Evolutionary conservation across 2,888 invertebrate species (phyloP), one percentile per base, ranked within the genome.

Genomic region (Cryptocheilus praepositus): DNA sequence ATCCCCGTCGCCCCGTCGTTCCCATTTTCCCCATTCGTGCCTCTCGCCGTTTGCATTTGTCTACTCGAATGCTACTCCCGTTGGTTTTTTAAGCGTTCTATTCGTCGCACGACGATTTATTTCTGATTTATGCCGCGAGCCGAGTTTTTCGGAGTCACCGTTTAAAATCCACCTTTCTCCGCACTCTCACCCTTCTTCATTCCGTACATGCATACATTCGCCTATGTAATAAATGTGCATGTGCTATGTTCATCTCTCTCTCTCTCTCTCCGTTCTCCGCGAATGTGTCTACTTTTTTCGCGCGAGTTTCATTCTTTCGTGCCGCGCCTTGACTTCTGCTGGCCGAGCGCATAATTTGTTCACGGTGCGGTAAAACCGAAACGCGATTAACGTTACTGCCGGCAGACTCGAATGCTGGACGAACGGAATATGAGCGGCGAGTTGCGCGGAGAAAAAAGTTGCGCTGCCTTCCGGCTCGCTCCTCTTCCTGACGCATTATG

Each of bases 51-150:
- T 71, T 67, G 72, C 71, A 67, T 64, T 60, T 4, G 49, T 49
- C 16, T 16, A 1, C 49, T 19, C 49, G 19, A 8, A 16, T 7
- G 15, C 16, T 19, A 22, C 21, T 21, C 25, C 16, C 22, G 21
- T 5, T 11, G 11, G 46, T 25, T 63, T 72, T 66, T 67, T 22
- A 22, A 55, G 28, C 54, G 54, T 53, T 52, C 44, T 5, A 58
- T 2, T 18, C 5, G 44, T 25, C 15, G 21, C 22, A n/a, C 52
- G 52, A 36, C 61, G 74, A 68, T 71, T 74, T 67, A 67, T 61
- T 59, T 56, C 62, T 49, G 67, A 68, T 74, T 65, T 74, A 68
- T 70, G 62, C 72, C 36, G 56, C 36, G 49, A 45, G 55, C 63
- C 57, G 45, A 51, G 43, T 56, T 44, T 52, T 58, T 21, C 58